Conservation (phyloP, 2,888 invertebrate genomes). For the Sclerodermus sp. region DNA sequence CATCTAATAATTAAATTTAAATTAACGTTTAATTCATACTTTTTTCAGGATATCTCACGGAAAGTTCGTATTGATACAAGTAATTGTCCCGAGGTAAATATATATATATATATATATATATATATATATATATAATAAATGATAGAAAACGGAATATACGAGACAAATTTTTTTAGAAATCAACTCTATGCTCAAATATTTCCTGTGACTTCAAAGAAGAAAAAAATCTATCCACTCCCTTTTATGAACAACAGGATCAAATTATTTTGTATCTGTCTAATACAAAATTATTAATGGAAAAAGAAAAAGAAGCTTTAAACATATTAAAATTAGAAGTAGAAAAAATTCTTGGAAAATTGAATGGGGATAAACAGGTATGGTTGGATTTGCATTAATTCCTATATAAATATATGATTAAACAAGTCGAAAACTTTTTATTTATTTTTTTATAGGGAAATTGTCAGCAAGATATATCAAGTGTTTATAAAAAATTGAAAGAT, state of each 20-base stretch:
- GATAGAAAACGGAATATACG: too few species aligned
- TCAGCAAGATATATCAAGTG: slow-evolving; percentile 19
- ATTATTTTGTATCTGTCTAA: slow-evolving; percentile 30
- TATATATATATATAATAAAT: too few species aligned
- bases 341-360: slow-evolving; percentile 33
- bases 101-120: slow-evolving; percentile 3
- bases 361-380: slow-evolving; percentile 28
- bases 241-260: slow-evolving; percentile 18
- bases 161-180: too few species aligned
- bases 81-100: slow-evolving; percentile 12
- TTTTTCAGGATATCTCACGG: slow-evolving; percentile 16
- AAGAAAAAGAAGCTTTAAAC: slow-evolving; percentile 33
- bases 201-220: too few species aligned
- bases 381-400: too few species aligned
- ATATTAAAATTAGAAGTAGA: slow-evolving; percentile 36
- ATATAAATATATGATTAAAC: not conserved
- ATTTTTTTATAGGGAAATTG: slow-evolving; percentile 21
- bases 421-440: not conserved
- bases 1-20: slow-evolving; percentile 1
- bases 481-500: slow-evolving; percentile 30
- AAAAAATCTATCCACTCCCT: too few species aligned
- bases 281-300: slow-evolving; percentile 35
- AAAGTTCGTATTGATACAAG: slow-evolving; percentile 9
- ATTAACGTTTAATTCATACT: not conserved
- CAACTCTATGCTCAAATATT: too few species aligned